Evolutionary conservation across 2,888 invertebrate genomes (phyloP).

Genomic region (Acleris holmiana): DNA sequence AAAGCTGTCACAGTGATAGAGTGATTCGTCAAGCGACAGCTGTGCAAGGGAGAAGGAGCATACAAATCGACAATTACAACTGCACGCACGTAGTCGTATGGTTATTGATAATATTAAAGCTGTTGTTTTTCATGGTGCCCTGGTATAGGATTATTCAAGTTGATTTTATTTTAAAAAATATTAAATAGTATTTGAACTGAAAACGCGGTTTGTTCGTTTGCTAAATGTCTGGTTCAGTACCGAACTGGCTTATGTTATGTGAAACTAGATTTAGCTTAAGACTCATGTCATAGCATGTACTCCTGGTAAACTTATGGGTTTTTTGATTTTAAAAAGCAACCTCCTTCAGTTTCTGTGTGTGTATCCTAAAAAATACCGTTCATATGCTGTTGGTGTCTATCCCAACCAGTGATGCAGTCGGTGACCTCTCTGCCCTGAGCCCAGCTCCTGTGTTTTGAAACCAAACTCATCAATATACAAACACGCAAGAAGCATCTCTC

Average conservation of each 20-base stretch:
- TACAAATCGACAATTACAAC: constrained; percentile 59
- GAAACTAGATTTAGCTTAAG: too few species aligned
- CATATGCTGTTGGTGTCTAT: neutral
- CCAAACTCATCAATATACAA: constrained; percentile 50
- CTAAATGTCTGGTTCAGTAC: too few species aligned
- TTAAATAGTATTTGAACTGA: too few species aligned
- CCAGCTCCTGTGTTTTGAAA: constrained; percentile 13
- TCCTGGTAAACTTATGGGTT: too few species aligned
- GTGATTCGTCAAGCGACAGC: constrained; percentile 80
- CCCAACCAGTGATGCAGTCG: neutral
- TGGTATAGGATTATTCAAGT: neutral
- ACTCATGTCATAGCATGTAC: too few species aligned
- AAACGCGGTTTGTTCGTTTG: too few species aligned
- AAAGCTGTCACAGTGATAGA: constrained; percentile 80
- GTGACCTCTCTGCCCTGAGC: constrained; percentile 25
- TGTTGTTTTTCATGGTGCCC: constrained; percentile 9
- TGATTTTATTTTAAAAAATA: too few species aligned
- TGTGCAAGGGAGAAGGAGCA: constrained; percentile 47
- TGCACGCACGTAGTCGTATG: constrained; percentile 21
- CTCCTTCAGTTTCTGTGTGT: too few species aligned
- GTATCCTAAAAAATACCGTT: too few species aligned
- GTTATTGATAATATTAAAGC: constrained; percentile 20
- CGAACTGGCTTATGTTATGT: too few species aligned
- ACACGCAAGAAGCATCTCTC: constrained; percentile 44
- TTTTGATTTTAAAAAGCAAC: too few species aligned